Conservation (phyloP, 2,888 invertebrate genomes). For the Caenorhabditis sp. region DNA sequence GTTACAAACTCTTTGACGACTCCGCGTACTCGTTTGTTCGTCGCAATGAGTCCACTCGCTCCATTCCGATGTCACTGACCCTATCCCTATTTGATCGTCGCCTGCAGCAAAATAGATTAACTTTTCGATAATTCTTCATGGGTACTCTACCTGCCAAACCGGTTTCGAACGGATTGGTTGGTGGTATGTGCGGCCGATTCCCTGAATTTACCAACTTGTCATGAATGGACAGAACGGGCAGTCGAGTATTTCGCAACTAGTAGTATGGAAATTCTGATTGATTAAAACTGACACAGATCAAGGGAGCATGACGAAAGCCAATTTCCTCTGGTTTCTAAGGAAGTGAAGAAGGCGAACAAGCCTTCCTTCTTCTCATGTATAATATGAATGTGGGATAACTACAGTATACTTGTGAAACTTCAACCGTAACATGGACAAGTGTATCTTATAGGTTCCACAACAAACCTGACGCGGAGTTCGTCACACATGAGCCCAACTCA, state of each 20-base stretch:
- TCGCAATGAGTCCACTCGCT: constrained; percentile 77
- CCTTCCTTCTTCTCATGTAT: too few species aligned
- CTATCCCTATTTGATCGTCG: constrained; percentile 14
- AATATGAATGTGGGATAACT: too few species aligned
- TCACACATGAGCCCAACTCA: constrained; percentile 70
- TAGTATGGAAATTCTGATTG: neutral
- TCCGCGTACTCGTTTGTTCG: constrained; percentile 63
- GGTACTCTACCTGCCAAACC: constrained; percentile 24
- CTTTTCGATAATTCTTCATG: neutral
- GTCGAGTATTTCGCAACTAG: neutral
- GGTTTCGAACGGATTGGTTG: constrained; percentile 57
- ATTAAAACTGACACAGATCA: too few species aligned
- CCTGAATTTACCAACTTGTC: constrained; percentile 16
- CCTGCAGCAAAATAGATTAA: constrained; percentile 4
- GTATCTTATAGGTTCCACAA: too few species aligned
- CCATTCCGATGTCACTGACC: constrained; percentile 70
- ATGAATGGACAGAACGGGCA: constrained; percentile 16
- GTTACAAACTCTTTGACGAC: constrained; percentile 72
- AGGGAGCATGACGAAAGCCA: too few species aligned
- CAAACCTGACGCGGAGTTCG: constrained; percentile 32
- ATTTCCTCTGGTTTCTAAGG: too few species aligned
- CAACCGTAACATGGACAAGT: too few species aligned
- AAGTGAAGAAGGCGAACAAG: too few species aligned
- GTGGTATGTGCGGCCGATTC: constrained; percentile 47
- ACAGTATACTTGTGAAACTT: too few species aligned